A percentile compares a stretch with the other conserved stretches of the same genome.
Evolutionary conservation across 2,888 invertebrate genomes (phyloP).

Genomic region (Rosalia funebris): DNA sequence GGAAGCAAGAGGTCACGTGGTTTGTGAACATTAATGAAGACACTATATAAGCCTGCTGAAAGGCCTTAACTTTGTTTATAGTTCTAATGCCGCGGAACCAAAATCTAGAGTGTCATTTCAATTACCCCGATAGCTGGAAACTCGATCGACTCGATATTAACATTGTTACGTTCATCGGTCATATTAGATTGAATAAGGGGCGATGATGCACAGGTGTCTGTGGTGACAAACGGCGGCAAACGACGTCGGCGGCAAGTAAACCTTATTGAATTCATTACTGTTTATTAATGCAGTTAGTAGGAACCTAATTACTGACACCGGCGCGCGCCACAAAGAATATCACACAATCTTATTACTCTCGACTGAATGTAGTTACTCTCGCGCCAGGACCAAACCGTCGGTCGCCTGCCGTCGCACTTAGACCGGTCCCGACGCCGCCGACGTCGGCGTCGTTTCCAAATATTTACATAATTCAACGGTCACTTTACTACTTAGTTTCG

Average conservation of each 20-base stretch:
- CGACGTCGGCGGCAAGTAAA: constrained; percentile 53
- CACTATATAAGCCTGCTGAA: too few species aligned
- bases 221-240: constrained; percentile 48
- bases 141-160: constrained; percentile 20
- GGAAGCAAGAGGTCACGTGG: too few species aligned
- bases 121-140: constrained; percentile 1
- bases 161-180: constrained; percentile 23
- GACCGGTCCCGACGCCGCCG: constrained; percentile 9
- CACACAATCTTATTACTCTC: constrained; percentile 54
- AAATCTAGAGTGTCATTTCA: constrained; percentile 9
- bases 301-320: constrained; percentile 60
- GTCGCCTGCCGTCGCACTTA: constrained; percentile 19
- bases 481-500: constrained; percentile 14
- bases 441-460: constrained; percentile 22
- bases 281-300: constrained; percentile 65
- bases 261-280: constrained; percentile 61
- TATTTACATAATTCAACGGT: constrained; percentile 28
- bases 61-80: too few species aligned
- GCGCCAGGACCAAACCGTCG: constrained; percentile 8
- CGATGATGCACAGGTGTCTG: constrained; percentile 44
- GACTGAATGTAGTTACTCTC: constrained; percentile 42
- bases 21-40: too few species aligned
- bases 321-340: constrained; percentile 53
- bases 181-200: constrained; percentile 24
- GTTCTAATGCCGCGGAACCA: neutral